Evolutionary conservation across 2,797 vertebrate species (phyloP), one percentile per base, ranked within the genome.

Genomic region (Pterois miles): DNA sequence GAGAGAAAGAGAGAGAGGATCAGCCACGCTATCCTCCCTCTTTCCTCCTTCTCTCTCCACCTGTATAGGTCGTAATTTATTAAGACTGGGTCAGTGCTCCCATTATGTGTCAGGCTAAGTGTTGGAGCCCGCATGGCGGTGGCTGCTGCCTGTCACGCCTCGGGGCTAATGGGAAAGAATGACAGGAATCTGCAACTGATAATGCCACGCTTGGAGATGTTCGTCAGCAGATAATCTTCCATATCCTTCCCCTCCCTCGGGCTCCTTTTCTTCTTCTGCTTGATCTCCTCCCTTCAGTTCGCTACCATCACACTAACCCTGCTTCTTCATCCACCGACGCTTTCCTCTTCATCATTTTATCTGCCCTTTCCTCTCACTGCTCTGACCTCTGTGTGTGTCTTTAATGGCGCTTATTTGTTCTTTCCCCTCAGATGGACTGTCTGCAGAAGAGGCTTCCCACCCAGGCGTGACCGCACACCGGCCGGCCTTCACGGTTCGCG

Each of bases 121-220:
- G 71, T 34, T 64, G 83, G 80, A 83, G 86, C 81, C 85, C 27
- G 50, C 81, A 60, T 68, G 82, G 80, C 43, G 59, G 77, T 59
- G 72, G 86, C 82, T 48, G 12, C 65, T 11, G 84, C 77, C 82
- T 84, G 82, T 73, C 43, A 25, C 40, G 92, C 91, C 91, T 90
- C 74, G 6, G 89, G 93, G 88, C 87, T 91, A 92, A 93, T 93
- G 89, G 86, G 89, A 91, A 95, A 92, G 93, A 95, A 95, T 95
- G 94, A 90, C 88, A 92, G 92, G 92, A 95, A 95, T 95, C 92
- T 91, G 90, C 65, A 46, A 88, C 87, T 88, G 91, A 93, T 94
- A 93, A 94, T 85, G 86, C 85, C 78, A 76, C 18, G 88, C 90
- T 91, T 69, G 67, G 88, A 94, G 94, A 95, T 94, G 91, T 84